These are phyloP conservation scores for Fopius arisanus DNA, from an alignment of 1,140 invertebrate genomes.

Conservation along the genomic window DNA sequence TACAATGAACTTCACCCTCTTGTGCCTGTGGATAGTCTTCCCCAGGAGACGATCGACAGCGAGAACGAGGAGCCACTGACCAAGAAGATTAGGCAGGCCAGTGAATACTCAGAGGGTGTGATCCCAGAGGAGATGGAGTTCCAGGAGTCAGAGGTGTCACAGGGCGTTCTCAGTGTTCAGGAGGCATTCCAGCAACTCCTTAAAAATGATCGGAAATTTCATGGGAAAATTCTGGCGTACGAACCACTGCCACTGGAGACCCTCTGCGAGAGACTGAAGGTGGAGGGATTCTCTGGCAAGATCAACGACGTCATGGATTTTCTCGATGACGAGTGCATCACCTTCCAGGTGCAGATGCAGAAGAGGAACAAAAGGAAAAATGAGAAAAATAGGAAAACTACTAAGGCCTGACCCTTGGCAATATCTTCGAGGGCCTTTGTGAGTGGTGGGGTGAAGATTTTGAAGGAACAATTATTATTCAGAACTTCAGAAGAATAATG, in stretches of 20 bases:
- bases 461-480: no score
- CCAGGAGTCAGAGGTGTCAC: slow-evolving; percentile 25
- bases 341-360: slow-evolving; percentile 39
- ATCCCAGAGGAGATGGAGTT: slow-evolving; percentile 44
- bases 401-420: no score
- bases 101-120: no score
- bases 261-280: slow-evolving; percentile 52
- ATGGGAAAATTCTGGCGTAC: slow-evolving; percentile 61
- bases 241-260: slow-evolving; percentile 62
- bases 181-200: slow-evolving; percentile 54
- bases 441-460: no score
- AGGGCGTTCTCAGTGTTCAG: slow-evolving; percentile 38
- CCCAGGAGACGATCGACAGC: slow-evolving; percentile 19
- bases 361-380: neutral
- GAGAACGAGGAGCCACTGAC: slow-evolving; percentile 37
- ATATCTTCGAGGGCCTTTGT: no score
- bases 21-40: slow-evolving; percentile 19
- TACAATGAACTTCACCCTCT: slow-evolving; percentile 61
- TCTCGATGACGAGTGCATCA: slow-evolving; percentile 63
- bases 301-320: slow-evolving; percentile 57
- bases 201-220: slow-evolving; percentile 47
- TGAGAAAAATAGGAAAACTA: slow-evolving; percentile 5
- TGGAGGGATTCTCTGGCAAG: slow-evolving; percentile 57
- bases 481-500: no score
- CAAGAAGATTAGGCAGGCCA: no score